Evolutionary conservation across 2,113 vertebrate species (phyloP), one percentile per base, ranked within the genome.

Genomic region (Chionis minor): DNA sequence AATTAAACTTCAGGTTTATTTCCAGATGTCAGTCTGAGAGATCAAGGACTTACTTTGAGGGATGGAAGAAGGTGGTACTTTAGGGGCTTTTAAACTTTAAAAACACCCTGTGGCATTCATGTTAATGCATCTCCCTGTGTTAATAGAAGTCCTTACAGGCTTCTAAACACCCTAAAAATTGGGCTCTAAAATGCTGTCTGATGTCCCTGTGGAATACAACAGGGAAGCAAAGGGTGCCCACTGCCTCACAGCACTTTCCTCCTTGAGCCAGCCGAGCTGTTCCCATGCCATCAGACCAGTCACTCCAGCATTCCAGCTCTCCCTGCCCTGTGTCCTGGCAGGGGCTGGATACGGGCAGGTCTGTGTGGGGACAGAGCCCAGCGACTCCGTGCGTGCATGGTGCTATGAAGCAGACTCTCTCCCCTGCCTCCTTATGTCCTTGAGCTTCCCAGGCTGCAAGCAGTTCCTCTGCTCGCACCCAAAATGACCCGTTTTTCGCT

Each of bases 331-430:
- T 2, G 14, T 71, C 69, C 73, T n/a, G 63, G 26, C 15, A 45
- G n/a, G 20, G 19, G 24, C 10, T 72, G 80, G 18, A 1, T 22
- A 5, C 2, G 10, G 38, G 8, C 75, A 71, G 69, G n/a, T 45
- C 79, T 44, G 30, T 8, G 24, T 13, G 44, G 20, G 67, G 54
- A 44, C 83, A 75, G 55, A 69, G 47, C 66, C 16, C 51, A 18
- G 33, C 1, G 9, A 32, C 35, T 67, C 56, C 0, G 1, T 27
- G 4, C 54, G 45, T 44, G 18, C 42, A 9, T 1, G 12, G 62
- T 90, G 42, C 79, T 49, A 1, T n/a, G 35, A 82, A 77, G 28
- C 78, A 91, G 15, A 17, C 11, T 27, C 24, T 66, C 26, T 85
- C n/a, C 49, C 21, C 78, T 91, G 52, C 56, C 14, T 6, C 23